Base-by-base conservation (phyloP, 2,113 vertebrate genomes). In the Elephantulus edwardii region DNA sequence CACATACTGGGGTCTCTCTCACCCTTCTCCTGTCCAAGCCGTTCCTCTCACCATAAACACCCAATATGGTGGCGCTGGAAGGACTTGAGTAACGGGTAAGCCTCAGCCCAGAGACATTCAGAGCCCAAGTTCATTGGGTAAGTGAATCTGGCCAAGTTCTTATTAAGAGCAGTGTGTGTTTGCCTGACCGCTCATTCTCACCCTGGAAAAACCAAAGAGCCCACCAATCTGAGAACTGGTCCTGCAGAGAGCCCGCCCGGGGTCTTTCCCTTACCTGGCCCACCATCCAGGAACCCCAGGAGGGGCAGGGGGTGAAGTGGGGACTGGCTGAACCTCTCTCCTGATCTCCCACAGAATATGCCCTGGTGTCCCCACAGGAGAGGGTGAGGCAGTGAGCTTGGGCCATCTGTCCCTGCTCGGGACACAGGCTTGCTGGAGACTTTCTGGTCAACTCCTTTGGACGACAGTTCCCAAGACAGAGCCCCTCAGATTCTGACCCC, bases 1-100 rank as follows among this genome's bases (percentile, higher is more conserved):
- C 26, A 1, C 4, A 48, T 64, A 40, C 54, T n/a, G 44, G 58
- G 44, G 54, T 16, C 42, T 80, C 42, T 0, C 2, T 0, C 2
- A 6, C 1, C 33, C 33, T 48, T n/a, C 42, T 8, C 33, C 19
- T 50, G 60, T 33, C 46, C 48, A 42, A 74, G 68, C 26, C 30
- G 1, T 33, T 66, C 60, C 28, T 72, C n/a, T 56, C 35, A n/a
- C 19, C 5, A 82, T 50, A 28, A 44, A 44, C 56, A 46, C 19
- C 35, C 60, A 5, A 3, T 12, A 7, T 19, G n/a, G 44, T 44
- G 13, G 64, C 56, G 11, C 26, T 28, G 40, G 72, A 48, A 60
- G 42, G 46, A 42, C 35, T 75, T 42, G 42, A 82, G 58, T 80
- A 38, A 35, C 12, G 7, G 75, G 58, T 79, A 33, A 71, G 75